phyloP scores from a whole-genome alignment of 2,113 vertebrate species.

The Amphilophus citrinellus region DNA sequence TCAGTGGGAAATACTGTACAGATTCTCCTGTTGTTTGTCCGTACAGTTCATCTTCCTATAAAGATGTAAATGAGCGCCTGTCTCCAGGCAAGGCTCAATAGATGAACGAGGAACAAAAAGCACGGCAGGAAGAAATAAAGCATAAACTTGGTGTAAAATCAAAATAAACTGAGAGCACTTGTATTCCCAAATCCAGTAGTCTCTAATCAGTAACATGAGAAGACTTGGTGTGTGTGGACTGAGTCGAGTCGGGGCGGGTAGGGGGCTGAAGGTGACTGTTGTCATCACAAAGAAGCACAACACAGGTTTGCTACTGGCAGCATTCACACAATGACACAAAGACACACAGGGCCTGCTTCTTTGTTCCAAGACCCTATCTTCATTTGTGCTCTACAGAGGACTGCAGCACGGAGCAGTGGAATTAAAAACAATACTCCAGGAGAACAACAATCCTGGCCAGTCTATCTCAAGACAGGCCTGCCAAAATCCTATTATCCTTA shows the following conservation, averaged over 20 bases:
- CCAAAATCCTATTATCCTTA: constrained; percentile 91
- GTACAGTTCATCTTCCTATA: constrained; percentile 68
- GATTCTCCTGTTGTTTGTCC: constrained; percentile 65
- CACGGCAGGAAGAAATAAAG: constrained; percentile 20
- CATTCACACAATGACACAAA: neutral
- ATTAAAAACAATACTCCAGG: constrained; percentile 78
- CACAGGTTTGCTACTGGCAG: constrained; percentile 29
- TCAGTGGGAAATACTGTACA: constrained; percentile 58
- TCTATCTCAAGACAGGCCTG: constrained; percentile 80
- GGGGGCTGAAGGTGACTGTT: constrained; percentile 45
- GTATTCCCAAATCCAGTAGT: constrained; percentile 51
- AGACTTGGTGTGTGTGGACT: neutral
- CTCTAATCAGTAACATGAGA: constrained; percentile 25
- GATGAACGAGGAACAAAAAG: constrained; percentile 51
- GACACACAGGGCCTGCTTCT: constrained; percentile 17
- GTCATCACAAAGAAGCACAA: constrained; percentile 38
- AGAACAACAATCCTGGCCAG: constrained; percentile 81
- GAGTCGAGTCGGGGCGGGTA: constrained; percentile 25
- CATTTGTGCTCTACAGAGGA: constrained; percentile 55
- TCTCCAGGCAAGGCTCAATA: constrained; percentile 59
- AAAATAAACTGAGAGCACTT: constrained; percentile 47
- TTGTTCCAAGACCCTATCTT: constrained; percentile 49
- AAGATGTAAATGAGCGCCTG: constrained; percentile 74
- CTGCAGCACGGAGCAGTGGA: constrained; percentile 45
- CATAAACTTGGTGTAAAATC: constrained; percentile 35